Conservation (phyloP, 2,888 invertebrate genomes). For the Eulithis prunata region DNA sequence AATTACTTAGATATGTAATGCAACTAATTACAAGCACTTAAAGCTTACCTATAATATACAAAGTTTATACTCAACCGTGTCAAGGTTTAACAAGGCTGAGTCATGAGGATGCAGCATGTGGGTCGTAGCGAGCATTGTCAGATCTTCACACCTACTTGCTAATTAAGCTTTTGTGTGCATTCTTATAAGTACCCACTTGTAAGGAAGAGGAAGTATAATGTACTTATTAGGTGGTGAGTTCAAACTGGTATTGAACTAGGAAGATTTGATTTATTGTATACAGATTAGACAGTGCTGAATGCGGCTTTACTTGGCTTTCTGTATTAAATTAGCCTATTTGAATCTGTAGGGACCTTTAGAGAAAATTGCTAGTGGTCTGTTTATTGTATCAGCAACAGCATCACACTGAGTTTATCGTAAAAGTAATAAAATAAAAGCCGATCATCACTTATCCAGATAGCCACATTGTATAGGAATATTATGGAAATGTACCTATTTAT, state of each 20-base stretch:
- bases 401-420: neutral
- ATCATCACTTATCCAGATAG: conserved; percentile 12
- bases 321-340: no score
- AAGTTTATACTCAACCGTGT: conserved; percentile 18
- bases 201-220: conserved; percentile 17
- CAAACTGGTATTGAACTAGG: no score
- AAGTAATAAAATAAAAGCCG: neutral
- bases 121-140: conserved; percentile 20
- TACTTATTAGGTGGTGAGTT: neutral
- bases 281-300: no score
- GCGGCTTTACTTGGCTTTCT: no score
- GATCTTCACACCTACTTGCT: conserved; percentile 35
- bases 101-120: conserved; percentile 25
- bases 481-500: neutral
- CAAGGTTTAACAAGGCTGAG: conserved; percentile 21
- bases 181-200: neutral
- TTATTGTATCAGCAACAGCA: neutral
- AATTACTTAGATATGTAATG: conserved; percentile 8
- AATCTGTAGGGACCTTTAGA: no score
- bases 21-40: conserved; percentile 14
- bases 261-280: no score
- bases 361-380: no score
- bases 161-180: conserved; percentile 28
- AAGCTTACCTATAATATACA: conserved; percentile 12
- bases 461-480: conserved; percentile 6